Evolutionary conservation across 2,113 vertebrate genomes (phyloP).

Genomic region (Pedetes capensis): DNA sequence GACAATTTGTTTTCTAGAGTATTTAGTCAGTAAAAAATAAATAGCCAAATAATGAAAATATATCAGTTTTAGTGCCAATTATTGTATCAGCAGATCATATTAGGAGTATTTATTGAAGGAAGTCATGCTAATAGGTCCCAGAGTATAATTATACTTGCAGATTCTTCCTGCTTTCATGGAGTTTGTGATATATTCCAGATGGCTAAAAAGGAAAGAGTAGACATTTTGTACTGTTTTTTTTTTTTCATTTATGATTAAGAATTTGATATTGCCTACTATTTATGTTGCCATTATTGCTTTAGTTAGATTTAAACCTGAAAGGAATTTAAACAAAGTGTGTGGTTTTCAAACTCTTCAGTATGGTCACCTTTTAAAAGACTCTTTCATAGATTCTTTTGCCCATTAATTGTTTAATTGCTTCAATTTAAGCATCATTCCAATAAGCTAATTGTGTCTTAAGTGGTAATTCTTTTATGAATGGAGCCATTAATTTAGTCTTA

Average conservation of each 20-base stretch:
- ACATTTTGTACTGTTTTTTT: constrained; percentile 62
- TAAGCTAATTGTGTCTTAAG: constrained; percentile 48
- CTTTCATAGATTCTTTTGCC: constrained; percentile 43
- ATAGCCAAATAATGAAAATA: constrained; percentile 48
- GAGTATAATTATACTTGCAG: constrained; percentile 77
- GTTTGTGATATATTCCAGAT: constrained; percentile 70
- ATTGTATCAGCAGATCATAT: constrained; percentile 71
- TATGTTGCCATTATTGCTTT: constrained; percentile 40
- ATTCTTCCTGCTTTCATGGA: constrained; percentile 71
- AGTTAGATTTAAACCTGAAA: constrained; percentile 45
- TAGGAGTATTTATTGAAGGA: constrained; percentile 73
- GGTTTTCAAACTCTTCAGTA: not conserved
- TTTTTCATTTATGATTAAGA: constrained; percentile 51
- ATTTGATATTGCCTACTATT: constrained; percentile 17
- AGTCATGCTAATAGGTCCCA: constrained; percentile 66
- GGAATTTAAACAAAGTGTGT: constrained; percentile 35
- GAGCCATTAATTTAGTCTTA: constrained; percentile 66
- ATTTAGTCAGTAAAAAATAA: constrained; percentile 43
- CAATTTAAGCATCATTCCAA: constrained; percentile 65
- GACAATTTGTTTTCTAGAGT: constrained; percentile 8
- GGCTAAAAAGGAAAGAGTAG: constrained; percentile 52
- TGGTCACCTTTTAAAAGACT: constrained; percentile 45
- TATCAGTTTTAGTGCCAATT: constrained; percentile 62
- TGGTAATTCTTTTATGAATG: constrained; percentile 54
- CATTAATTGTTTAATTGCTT: constrained; percentile 57